Conservation (phyloP, 2,113 vertebrate species). For the Aegotheles bennettii region DNA sequence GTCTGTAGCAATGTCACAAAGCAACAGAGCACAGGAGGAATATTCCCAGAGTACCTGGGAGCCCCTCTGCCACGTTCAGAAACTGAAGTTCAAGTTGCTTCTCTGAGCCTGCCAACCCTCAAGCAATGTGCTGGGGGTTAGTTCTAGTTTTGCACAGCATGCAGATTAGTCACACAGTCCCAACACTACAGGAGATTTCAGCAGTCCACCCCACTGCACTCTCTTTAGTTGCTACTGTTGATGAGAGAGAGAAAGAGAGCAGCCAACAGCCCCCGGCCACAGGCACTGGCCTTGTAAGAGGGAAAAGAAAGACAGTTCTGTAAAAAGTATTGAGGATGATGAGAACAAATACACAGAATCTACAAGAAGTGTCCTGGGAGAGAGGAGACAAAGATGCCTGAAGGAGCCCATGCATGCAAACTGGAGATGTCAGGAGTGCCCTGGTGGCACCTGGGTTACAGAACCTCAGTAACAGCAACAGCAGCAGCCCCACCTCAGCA, state of each 20-base stretch:
- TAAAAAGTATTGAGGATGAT: background rate
- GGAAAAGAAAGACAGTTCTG: background rate
- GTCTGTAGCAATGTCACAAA: background rate
- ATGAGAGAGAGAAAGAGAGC: background rate
- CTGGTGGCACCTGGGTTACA: background rate
- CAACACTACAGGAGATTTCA: background rate
- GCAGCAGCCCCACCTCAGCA: background rate
- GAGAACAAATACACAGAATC: background rate
- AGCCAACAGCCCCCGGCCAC: background rate
- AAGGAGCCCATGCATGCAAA: background rate
- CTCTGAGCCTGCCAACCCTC: background rate
- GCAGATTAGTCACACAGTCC: background rate
- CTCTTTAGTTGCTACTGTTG: background rate
- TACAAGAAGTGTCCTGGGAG: background rate
- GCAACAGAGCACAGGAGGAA: background rate
- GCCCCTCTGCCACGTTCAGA: background rate
- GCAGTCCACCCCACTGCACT: background rate
- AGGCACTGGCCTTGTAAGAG: background rate
- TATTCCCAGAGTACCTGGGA: background rate
- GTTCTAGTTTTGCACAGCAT: background rate
- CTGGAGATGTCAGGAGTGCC: background rate
- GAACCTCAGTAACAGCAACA: constrained; percentile 50
- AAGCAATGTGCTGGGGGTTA: background rate
- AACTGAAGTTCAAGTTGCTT: background rate
- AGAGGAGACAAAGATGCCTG: background rate